phyloP scores from a whole-genome alignment of 2,797 vertebrate genomes.

The Anableps anableps region DNA sequence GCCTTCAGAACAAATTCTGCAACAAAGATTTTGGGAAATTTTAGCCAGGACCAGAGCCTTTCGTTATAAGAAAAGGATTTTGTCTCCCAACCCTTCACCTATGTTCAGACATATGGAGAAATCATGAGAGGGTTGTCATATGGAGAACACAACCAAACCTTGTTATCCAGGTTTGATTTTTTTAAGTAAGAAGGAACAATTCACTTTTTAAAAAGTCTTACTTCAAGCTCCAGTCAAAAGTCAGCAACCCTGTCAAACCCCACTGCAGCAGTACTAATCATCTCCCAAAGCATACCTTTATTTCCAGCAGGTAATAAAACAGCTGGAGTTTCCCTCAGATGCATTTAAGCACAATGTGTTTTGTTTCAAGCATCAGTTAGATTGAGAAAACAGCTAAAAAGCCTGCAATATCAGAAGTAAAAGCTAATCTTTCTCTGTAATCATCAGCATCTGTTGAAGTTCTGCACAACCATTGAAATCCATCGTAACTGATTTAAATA shows the following conservation, averaged over 20 bases:
- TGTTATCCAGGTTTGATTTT: not conserved
- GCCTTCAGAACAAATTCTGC: not conserved
- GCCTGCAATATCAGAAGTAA: not conserved
- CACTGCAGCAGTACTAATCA: not conserved
- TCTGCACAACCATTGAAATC: constrained; percentile 15
- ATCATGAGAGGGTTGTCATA: too few species aligned
- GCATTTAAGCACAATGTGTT: not conserved
- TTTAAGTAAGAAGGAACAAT: not conserved
- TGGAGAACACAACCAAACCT: too few species aligned
- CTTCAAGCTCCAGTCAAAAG: not conserved
- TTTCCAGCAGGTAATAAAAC: not conserved
- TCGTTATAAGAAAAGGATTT: too few species aligned
- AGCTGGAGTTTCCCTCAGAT: not conserved
- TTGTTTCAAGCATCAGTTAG: not conserved
- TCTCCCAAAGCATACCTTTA: not conserved
- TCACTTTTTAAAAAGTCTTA: not conserved
- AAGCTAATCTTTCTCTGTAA: not conserved
- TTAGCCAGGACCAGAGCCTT: too few species aligned
- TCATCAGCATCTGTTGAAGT: constrained; percentile 17
- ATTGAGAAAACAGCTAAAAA: not conserved
- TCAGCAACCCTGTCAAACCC: not conserved
- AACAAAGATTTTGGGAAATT: not conserved
- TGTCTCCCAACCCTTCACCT: too few species aligned
- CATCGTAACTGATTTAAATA: constrained; percentile 7
- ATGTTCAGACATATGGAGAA: too few species aligned